Conservation (phyloP, 2,797 vertebrate genomes). For the Peromyscus aztecus region DNA sequence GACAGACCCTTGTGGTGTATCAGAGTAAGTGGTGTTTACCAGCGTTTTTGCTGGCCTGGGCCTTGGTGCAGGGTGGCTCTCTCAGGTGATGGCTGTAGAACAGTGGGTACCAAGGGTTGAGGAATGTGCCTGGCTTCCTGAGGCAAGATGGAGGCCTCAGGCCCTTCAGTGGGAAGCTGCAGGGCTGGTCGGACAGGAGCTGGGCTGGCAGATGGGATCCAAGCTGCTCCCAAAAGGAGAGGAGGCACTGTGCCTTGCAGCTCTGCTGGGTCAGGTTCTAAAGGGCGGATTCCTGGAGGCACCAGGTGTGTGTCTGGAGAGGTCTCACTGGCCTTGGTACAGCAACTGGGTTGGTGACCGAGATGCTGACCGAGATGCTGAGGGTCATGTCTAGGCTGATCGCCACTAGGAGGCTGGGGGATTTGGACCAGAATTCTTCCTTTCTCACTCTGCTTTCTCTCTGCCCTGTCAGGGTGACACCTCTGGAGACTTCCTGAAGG, state of each 20-base stretch:
- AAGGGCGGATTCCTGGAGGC: neutral
- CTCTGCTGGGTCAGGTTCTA: neutral
- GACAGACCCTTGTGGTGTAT: neutral
- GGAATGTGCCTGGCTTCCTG: neutral
- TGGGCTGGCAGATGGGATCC: neutral
- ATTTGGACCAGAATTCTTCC: neutral
- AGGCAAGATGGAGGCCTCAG: neutral
- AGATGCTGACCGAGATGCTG: neutral
- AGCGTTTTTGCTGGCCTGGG: neutral
- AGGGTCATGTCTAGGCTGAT: too few relatives aligned
- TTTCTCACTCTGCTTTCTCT: constrained; percentile 59
- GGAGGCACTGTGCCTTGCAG: too few relatives aligned
- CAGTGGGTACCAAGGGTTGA: neutral
- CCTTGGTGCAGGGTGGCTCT: neutral
- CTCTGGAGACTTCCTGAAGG: constrained; percentile 97
- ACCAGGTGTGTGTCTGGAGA: neutral
- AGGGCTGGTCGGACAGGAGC: neutral
- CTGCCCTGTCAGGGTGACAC: constrained; percentile 93
- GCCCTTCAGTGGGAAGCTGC: neutral
- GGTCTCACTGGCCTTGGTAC: neutral
- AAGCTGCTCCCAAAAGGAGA: neutral
- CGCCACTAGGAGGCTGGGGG: neutral
- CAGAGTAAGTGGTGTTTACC: neutral
- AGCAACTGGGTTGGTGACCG: neutral
- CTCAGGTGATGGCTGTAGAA: neutral